These are phyloP conservation scores for Zaprionus taronus DNA, from an alignment of 1,140 invertebrate species.

Conservation along the genomic window DNA sequence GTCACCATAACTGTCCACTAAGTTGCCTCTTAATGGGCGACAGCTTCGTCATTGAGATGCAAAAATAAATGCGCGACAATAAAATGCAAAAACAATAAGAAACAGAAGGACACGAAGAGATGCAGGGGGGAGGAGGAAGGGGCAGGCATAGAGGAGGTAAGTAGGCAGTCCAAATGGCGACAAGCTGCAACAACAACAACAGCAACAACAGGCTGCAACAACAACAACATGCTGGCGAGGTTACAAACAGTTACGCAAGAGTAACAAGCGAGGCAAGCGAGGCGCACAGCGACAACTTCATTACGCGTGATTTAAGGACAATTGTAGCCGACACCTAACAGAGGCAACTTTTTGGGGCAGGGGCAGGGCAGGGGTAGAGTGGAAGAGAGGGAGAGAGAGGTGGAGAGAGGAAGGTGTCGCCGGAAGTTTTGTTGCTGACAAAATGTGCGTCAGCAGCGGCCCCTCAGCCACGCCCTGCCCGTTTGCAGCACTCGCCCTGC, in stretches of 20 bases:
- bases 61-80: slow-evolving; percentile 80
- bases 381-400: background rate
- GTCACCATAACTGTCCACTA: background rate
- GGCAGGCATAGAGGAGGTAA: background rate
- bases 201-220: slow-evolving; percentile 31
- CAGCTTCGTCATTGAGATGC: slow-evolving; percentile 67
- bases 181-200: slow-evolving; percentile 32
- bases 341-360: slow-evolving; percentile 25
- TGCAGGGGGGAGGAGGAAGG: background rate
- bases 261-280: slow-evolving; percentile 21
- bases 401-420: slow-evolving; percentile 9
- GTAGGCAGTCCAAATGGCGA: background rate
- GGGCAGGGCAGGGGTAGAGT: background rate
- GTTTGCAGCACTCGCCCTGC: background rate
- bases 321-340: slow-evolving; percentile 76
- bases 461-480: background rate
- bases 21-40: slow-evolving; percentile 7
- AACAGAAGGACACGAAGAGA: slow-evolving; percentile 7
- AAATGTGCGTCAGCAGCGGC: slow-evolving; percentile 34
- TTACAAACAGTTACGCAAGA: slow-evolving; percentile 18
- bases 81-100: slow-evolving; percentile 81
- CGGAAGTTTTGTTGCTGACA: slow-evolving; percentile 39
- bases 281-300: slow-evolving; percentile 79
- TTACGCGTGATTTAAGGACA: slow-evolving; percentile 84
- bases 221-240: slow-evolving; percentile 25